Conservation (phyloP, 2,797 vertebrate genomes). For the Gobionotothen gibberifrons region DNA sequence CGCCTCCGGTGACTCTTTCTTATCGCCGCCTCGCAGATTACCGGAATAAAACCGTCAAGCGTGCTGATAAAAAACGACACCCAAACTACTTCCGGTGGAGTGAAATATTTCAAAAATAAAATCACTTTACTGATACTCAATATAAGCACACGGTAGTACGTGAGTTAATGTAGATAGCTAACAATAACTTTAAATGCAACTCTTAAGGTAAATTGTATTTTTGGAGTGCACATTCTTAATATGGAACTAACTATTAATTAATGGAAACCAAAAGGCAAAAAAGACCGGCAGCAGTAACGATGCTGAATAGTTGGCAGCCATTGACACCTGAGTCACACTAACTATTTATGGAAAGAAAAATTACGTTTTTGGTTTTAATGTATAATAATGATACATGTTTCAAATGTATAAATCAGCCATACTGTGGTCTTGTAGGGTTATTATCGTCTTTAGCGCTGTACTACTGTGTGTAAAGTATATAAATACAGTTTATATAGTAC, state of each 20-base stretch:
- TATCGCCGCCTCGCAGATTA: constrained; percentile 44
- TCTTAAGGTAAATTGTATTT: too few relatives aligned
- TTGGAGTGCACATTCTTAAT: background rate
- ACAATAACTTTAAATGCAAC: background rate
- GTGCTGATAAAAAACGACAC: fast-evolving
- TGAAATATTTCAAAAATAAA: constrained; percentile 11
- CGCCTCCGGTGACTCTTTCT: constrained; percentile 20
- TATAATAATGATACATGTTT: background rate
- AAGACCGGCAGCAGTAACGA: background rate
- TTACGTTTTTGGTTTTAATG: background rate
- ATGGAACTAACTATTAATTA: background rate
- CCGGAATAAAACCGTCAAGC: constrained; percentile 19
- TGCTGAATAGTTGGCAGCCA: background rate
- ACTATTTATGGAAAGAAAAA: background rate
- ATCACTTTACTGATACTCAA: background rate
- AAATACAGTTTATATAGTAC: too few relatives aligned
- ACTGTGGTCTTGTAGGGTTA: background rate
- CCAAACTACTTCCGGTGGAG: background rate
- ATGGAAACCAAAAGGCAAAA: too few relatives aligned
- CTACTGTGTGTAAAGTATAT: background rate
- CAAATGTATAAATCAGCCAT: background rate
- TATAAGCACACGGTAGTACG: too few relatives aligned
- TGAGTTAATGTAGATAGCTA: background rate
- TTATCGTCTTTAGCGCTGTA: background rate
- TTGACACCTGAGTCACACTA: background rate